These are phyloP conservation scores for Sternarchorhynchus goeldii DNA, from an alignment of 2,797 vertebrate species.

Conservation along the genomic window DNA sequence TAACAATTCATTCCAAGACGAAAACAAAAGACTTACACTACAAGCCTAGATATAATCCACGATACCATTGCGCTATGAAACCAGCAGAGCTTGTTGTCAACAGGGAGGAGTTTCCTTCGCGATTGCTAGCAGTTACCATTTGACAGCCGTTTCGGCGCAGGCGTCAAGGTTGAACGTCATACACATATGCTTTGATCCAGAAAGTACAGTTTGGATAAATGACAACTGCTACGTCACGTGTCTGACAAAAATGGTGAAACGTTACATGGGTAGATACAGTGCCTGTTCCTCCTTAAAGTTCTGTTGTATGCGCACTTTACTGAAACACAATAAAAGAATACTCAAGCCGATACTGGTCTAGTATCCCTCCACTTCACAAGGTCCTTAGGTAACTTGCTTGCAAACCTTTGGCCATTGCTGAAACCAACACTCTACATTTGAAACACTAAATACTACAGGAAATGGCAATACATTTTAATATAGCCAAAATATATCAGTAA, in stretches of 20 bases:
- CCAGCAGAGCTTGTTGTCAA: constrained; percentile 73
- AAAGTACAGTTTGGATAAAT: constrained; percentile 62
- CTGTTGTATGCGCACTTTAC: no score
- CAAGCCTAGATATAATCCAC: constrained; percentile 98
- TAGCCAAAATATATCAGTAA: background rate
- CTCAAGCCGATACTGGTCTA: background rate
- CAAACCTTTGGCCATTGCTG: constrained; percentile 17
- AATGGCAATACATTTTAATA: background rate
- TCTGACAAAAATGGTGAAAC: no score
- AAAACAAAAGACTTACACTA: constrained; percentile 88
- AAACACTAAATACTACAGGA: constrained; percentile 4
- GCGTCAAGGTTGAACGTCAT: constrained; percentile 63
- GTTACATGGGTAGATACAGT: no score
- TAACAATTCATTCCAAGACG: background rate
- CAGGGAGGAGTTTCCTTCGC: constrained; percentile 75
- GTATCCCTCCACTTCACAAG: background rate
- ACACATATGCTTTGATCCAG: constrained; percentile 57
- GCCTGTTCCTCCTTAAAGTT: no score
- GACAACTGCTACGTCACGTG: background rate
- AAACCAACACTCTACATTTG: constrained; percentile 25
- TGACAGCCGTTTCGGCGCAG: constrained; percentile 79
- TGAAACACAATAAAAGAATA: no score
- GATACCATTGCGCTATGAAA: constrained; percentile 92
- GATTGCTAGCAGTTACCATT: constrained; percentile 75
- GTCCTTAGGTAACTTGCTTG: background rate